phyloP scores from a whole-genome alignment of 1,140 invertebrate species.

The Philaenus spumarius region DNA sequence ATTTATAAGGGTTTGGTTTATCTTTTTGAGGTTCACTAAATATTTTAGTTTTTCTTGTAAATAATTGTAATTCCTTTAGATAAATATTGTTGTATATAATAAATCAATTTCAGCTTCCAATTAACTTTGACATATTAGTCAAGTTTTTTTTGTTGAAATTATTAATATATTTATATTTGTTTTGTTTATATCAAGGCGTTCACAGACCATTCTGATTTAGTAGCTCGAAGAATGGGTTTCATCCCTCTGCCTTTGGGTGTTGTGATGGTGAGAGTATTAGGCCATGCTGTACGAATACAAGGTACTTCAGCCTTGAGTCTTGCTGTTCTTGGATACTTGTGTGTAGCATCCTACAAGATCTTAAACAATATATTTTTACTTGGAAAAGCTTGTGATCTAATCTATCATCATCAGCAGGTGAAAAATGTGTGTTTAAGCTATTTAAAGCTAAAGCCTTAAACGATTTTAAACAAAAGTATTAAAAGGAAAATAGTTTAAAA shows the following conservation, averaged over 20 bases:
- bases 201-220: constrained; percentile 94
- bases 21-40: too few species aligned
- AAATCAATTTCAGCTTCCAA: too few species aligned
- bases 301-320: constrained; percentile 60
- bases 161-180: too few species aligned
- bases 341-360: constrained; percentile 73
- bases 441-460: too few species aligned
- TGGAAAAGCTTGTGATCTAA: constrained; percentile 81
- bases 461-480: too few species aligned
- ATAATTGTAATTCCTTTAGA: too few species aligned
- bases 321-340: constrained; percentile 66
- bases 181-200: constrained; percentile 61
- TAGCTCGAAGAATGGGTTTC: constrained; percentile 94
- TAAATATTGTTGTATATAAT: too few species aligned
- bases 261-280: constrained; percentile 77
- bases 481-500: too few species aligned
- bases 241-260: constrained; percentile 93
- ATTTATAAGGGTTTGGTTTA: too few species aligned
- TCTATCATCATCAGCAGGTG: constrained; percentile 52
- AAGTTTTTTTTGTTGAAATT: too few species aligned
- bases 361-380: constrained; percentile 81
- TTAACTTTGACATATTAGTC: too few species aligned
- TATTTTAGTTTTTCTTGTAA: too few species aligned
- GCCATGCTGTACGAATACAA: constrained; percentile 58
- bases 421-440: constrained; percentile 1